Evolutionary conservation across 1,140 invertebrate genomes (phyloP).

Genomic region (Zaprionus ghesquierei): DNA sequence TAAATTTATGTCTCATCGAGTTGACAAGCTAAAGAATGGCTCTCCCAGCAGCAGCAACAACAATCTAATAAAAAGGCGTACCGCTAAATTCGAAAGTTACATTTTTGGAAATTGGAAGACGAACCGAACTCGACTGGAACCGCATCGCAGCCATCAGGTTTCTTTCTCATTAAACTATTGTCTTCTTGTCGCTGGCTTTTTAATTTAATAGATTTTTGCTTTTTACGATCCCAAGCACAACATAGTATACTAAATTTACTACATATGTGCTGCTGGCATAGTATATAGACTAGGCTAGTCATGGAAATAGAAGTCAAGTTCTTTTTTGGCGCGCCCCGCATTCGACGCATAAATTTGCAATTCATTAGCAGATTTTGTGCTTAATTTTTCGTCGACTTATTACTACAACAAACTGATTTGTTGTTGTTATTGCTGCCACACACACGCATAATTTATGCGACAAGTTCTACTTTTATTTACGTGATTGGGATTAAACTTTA

Average conservation of each 20-base stretch:
- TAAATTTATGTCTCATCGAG: constrained; percentile 81
- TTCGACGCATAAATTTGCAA: constrained; percentile 74
- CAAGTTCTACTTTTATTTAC: constrained; percentile 77
- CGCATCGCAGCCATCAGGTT: constrained; percentile 54
- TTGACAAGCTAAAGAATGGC: constrained; percentile 80
- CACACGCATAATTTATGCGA: constrained; percentile 74
- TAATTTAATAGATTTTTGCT: constrained; percentile 73
- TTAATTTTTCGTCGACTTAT: constrained; percentile 65
- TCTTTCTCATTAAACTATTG: constrained; percentile 79
- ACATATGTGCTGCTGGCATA: constrained; percentile 2
- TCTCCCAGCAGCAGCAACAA: constrained; percentile 45
- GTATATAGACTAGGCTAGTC: constrained; percentile 3
- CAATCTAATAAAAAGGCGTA: constrained; percentile 77
- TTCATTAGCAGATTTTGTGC: constrained; percentile 69
- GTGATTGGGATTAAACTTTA: constrained; percentile 78
- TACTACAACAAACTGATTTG: constrained; percentile 26
- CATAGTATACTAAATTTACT: constrained; percentile 19
- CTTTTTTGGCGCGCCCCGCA: constrained; percentile 75
- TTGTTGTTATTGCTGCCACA: constrained; percentile 45
- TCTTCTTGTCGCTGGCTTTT: constrained; percentile 42
- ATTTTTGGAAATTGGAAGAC: constrained; percentile 74
- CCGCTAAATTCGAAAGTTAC: constrained; percentile 81
- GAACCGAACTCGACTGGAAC: neutral
- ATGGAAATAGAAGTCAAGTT: constrained; percentile 71
- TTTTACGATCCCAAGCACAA: constrained; percentile 63